Base-by-base conservation (phyloP, 35 echinoderm and acorn worm species). In the Eucidaris tribuloides region DNA sequence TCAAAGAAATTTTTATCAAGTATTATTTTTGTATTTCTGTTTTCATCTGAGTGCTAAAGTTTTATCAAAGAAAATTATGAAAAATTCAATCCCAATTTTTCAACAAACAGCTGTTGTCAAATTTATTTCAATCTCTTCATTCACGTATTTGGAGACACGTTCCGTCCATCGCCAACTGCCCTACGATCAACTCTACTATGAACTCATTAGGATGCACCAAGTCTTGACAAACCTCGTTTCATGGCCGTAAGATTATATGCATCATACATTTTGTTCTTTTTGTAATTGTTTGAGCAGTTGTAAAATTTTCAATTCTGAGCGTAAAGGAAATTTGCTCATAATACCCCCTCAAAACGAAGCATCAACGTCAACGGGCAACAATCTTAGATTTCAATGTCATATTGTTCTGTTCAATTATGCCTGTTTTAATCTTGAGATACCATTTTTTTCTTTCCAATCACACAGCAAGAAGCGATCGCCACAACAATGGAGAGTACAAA, bases 201-300 rank as follows among this genome's bases (percentile, higher is more conserved):
- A 99, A 87, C 84, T 99, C 29, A 91, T 99, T 14, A 54, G 96
- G 1, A 99, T 99, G 96, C 96, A 99, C 58, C 96, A 99, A 89
- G 91, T 93, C 22, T 99, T 99, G 78, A 91, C 93, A 61, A 93
- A 99, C 35, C 71, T 99, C 17, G 93, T 93, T 58, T 90, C 91
- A 2, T 85, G 93, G 79, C n/a, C n/a, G 96, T 90, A 93, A 65
- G 88, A 91, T 41, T 22, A 14, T 56, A 22, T 14, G 50, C 22
- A 17, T 56, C 14, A 17, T 56, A 56, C 50, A 56, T 56, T 56
- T 56, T 22, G 15, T 56, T 22, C 22, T 0, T 56, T 56, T 56
- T 56, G 15, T 56, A 17, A 0, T 56, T 56, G 0, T 56, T 17
- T 56, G 14, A 17, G n/a, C n/a, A n/a, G n/a, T n/a, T n/a, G n/a